Evolutionary conservation across 2,888 invertebrate genomes (phyloP).

Genomic region (Volucella inanis): DNA sequence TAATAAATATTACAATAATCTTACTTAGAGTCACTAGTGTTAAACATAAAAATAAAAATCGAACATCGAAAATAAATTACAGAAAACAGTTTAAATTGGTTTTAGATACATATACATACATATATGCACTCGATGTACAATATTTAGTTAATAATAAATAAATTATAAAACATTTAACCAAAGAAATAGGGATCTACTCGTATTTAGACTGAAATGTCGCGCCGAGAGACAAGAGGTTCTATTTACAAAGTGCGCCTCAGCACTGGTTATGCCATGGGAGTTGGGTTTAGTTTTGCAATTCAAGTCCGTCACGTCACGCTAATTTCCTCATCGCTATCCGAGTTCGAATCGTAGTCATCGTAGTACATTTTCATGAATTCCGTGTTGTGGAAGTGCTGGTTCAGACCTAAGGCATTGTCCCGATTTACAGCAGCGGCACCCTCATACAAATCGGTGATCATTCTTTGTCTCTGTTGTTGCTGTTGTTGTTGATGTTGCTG

Average conservation of each 20-base stretch:
- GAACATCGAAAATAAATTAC: conserved; percentile 9
- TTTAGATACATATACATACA: conserved; percentile 9
- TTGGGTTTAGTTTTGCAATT: conserved; percentile 40
- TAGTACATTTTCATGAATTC: conserved; percentile 83
- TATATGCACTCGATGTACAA: conserved; percentile 61
- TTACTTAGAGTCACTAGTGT: conserved; percentile 52
- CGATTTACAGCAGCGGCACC: conserved; percentile 66
- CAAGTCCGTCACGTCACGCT: conserved; percentile 91
- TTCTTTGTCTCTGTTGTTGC: conserved; percentile 60
- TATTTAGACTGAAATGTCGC: too few relatives aligned
- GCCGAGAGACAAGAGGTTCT: neutral
- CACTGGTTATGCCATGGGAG: neutral
- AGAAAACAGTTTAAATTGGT: conserved; percentile 17
- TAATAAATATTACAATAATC: conserved; percentile 71
- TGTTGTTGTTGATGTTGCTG: conserved; percentile 80
- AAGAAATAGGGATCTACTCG: neutral
- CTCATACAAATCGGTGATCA: conserved; percentile 76
- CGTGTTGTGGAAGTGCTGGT: conserved; percentile 78
- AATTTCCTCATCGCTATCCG: conserved; percentile 92
- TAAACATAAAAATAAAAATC: conserved; percentile 27
- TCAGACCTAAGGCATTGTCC: conserved; percentile 56
- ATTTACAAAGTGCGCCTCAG: conserved; percentile 55
- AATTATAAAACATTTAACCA: conserved; percentile 6
- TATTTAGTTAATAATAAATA: neutral
- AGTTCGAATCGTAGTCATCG: conserved; percentile 84